A percentile compares a stretch with the other conserved stretches of the same genome.
Evolutionary conservation across 1,140 invertebrate species (phyloP).

Genomic region (Oncopeltus fasciatus): DNA sequence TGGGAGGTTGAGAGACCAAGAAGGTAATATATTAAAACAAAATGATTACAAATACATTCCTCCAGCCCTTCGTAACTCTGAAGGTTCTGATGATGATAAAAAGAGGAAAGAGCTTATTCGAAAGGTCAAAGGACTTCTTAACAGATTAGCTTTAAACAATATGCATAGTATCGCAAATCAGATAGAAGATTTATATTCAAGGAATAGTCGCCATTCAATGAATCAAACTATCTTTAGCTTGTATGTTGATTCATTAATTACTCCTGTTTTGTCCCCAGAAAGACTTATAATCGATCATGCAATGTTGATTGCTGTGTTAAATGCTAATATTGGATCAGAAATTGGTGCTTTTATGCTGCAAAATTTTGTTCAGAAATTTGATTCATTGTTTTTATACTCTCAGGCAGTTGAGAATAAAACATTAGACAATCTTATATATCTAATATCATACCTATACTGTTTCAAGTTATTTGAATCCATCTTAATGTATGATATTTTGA

Average conservation of each 20-base stretch:
- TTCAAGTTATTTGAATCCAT: conserved; percentile 72
- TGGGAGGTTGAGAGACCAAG: conserved; percentile 63
- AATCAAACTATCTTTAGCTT: conserved; percentile 58
- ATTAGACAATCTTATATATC: conserved; percentile 68
- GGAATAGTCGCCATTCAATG: conserved; percentile 65
- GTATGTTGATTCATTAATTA: conserved; percentile 51
- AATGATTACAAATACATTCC: conserved; percentile 59
- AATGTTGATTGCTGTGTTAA: conserved; percentile 66
- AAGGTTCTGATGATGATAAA: conserved; percentile 32
- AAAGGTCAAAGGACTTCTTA: conserved; percentile 74
- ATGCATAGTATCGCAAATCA: conserved; percentile 63
- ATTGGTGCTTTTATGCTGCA: conserved; percentile 74
- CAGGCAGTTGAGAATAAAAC: conserved; percentile 56
- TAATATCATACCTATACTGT: conserved; percentile 73
- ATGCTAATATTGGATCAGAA: conserved; percentile 82
- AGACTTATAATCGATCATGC: conserved; percentile 70
- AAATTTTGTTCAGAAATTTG: conserved; percentile 47
- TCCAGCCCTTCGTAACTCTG: conserved; percentile 49
- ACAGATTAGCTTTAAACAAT: conserved; percentile 76
- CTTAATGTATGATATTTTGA: conserved; percentile 63
- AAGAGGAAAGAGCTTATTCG: conserved; percentile 40
- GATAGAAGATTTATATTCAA: conserved; percentile 57
- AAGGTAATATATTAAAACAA: conserved; percentile 57
- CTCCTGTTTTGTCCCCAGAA: conserved; percentile 50
- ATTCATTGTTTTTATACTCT: conserved; percentile 36